These are phyloP conservation scores for Dasypus novemcinctus DNA, from an alignment of 2,113 vertebrate species.

Conservation along the genomic window DNA sequence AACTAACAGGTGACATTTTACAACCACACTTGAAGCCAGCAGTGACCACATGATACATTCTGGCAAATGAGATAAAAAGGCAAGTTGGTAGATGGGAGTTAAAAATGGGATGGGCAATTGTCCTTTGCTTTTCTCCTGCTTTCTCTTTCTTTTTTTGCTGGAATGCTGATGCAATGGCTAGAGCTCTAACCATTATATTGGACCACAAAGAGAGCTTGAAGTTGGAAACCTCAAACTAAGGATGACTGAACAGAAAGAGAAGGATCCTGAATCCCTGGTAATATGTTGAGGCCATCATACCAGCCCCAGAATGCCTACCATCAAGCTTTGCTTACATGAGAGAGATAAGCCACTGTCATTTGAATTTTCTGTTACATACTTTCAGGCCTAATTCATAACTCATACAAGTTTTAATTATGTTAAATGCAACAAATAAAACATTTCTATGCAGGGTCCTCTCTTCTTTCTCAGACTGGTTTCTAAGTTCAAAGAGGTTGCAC, in stretches of 20 bases:
- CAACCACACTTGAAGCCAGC: not conserved
- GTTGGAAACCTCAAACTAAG: not conserved
- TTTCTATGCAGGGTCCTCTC: not conserved
- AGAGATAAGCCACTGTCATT: not conserved
- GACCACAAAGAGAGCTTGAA: not conserved
- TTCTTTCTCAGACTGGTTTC: not conserved
- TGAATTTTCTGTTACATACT: not conserved
- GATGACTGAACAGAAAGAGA: not conserved
- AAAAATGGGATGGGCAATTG: not conserved
- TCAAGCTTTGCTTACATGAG: not conserved
- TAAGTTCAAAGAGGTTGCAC: not conserved
- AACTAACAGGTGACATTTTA: not conserved
- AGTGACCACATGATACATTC: not conserved
- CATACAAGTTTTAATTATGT: not conserved
- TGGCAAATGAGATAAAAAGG: not conserved
- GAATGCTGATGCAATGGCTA: not conserved
- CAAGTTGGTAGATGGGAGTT: not conserved
- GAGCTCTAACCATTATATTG: not conserved
- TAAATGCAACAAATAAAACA: not conserved
- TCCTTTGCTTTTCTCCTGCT: not conserved
- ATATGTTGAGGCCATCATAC: no score
- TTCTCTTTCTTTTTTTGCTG: not conserved
- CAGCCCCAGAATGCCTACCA: not conserved
- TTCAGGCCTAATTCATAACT: not conserved
- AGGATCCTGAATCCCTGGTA: not conserved